Base-by-base conservation (phyloP, 2,797 vertebrate genomes). In the Chelon labrosus region DNA sequence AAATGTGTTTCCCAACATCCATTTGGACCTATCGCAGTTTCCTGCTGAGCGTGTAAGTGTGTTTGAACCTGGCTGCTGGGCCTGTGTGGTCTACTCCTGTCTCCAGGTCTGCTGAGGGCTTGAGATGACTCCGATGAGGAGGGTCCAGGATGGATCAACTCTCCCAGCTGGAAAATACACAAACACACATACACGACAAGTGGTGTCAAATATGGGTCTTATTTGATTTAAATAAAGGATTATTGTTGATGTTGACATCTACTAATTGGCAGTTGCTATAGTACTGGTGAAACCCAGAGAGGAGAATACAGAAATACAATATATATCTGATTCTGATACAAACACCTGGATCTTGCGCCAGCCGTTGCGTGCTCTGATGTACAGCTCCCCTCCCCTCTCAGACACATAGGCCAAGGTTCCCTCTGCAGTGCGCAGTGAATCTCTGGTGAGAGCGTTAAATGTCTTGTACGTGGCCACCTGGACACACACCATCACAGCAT, bases 271-370 rank as follows among this genome's bases (percentile, higher is more conserved):
- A 10, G 41, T 12, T 14, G 14, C 41, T n/a, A 46, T n/a, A 7
- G 6, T 44, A 44, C 16, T 17, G 44, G 5, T 46, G 16, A 46
- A 7, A 46, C 42, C 42, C 16, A 7, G 1, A 46, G 16, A n/a
- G 16, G 4, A 46, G 17, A 46, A n/a, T n/a, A 46, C 44, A 17
- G 44, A 5, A 5, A 14, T 39, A 11, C 13, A 39, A 39, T 1
- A 22, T 22, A 22, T 22, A 22, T 22, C 22, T 22, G 31, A 31
- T 31, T 31, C 4, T 31, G 31, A 19, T 16, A 16, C 9, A 20
- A 69, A 63, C 80, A 98, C 97, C 96, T 95, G 96, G 61, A 99
- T 77, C 80, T 96, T 96, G 59, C 92, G 95, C 97, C 97, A 98
- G 39, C 97, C 97, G 0, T 91, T 93, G 77, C 37, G 93, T 37